Evolutionary conservation across 1,140 invertebrate genomes (phyloP).

Genomic region (Calliopsis andreniformis): DNA sequence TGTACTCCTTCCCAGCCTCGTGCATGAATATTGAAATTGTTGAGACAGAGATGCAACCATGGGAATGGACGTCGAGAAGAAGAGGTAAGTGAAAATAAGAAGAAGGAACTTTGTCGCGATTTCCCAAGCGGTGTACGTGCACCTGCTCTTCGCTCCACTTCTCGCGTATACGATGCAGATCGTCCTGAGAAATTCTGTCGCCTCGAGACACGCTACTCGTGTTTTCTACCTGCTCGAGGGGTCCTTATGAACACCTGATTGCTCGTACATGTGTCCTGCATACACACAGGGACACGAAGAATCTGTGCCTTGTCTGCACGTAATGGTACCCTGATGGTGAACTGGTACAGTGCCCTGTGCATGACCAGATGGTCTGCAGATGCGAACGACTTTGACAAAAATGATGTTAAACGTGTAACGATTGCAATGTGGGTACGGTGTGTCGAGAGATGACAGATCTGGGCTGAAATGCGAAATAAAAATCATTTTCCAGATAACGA

Average conservation of each 20-base stretch:
- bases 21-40: slow-evolving; percentile 9
- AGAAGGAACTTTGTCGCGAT: slow-evolving; percentile 48
- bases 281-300: not conserved
- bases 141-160: slow-evolving; percentile 58
- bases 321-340: not conserved
- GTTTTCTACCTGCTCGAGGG: slow-evolving; percentile 25
- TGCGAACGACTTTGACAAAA: slow-evolving; percentile 32
- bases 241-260: slow-evolving; percentile 48
- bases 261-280: not conserved
- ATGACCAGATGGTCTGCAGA: slow-evolving; percentile 56
- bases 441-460: too few relatives aligned
- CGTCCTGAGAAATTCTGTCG: slow-evolving; percentile 44
- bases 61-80: not conserved
- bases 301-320: not conserved
- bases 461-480: too few relatives aligned
- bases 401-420: slow-evolving; percentile 9
- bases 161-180: slow-evolving; percentile 43
- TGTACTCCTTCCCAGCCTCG: slow-evolving; percentile 32
- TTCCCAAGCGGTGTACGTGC: slow-evolving; percentile 61
- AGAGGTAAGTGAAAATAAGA: too few relatives aligned
- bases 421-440: slow-evolving; percentile 2
- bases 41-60: not conserved
- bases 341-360: too few relatives aligned
- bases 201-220: slow-evolving; percentile 44
- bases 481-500: too few relatives aligned